Evolutionary conservation across 2,113 vertebrate genomes (phyloP), one percentile per base, ranked within the genome.

Genomic region (Scatophagus argus): DNA sequence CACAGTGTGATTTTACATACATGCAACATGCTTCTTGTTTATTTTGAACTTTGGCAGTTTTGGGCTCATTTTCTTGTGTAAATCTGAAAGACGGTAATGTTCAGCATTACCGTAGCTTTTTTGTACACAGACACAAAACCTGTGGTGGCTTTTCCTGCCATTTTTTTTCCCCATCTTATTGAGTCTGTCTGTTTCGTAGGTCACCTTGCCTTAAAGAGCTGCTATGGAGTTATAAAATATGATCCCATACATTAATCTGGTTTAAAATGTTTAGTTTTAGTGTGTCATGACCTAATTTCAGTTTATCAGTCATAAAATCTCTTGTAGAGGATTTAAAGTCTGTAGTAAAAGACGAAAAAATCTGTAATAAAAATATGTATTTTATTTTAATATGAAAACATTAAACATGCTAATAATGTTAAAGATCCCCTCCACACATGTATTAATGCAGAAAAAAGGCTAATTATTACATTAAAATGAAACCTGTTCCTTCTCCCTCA

Each of bases 1-100:
- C 60, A 60, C 67, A 67, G 58, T 64, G 51, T 65, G 61, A 51
- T 74, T 90, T 85, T 90, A 87, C 84, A 89, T 85, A 38, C 34
- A 16, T 72, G 25, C 25, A 74, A 74, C 81, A 71, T 21, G 64
- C 31, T 32, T 54, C 65, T 54, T 79, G 82, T 78, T 61, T 51
- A 31, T 82, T 77, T 74, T 74, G 27, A 39, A 51, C 52, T 41
- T 52, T 85, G 73, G 38, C 51, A 46, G 25, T 64, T 85, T 85
- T 81, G n/a, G 39, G 25, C 61, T 46, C 23, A 31, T 54, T 52
- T 32, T 81, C 36, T 66, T 56, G 21, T 87, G 12, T 69, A 43
- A 36, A 69, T 78, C 38, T 64, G 43, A 69, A 52, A 23, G 36
- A 14, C 23, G 55, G 16, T 36, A 51, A 60, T 62, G 17, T 56